Evolutionary conservation across 2,113 vertebrate species (phyloP).

Genomic region (Equus przewalskii): DNA sequence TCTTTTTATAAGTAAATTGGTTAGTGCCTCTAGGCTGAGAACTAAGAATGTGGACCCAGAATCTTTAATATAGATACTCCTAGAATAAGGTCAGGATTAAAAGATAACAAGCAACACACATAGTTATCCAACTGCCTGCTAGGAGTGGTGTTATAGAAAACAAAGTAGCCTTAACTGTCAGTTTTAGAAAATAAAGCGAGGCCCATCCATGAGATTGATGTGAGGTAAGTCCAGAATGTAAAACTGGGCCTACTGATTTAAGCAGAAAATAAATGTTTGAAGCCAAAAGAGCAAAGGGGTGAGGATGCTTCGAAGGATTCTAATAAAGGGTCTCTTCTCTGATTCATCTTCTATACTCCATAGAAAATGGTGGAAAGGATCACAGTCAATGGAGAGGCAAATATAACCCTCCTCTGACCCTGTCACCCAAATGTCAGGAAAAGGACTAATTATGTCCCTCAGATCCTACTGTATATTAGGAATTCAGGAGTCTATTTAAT

Average conservation of each 20-base stretch:
- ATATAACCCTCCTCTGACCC: neutral
- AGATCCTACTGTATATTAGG: neutral
- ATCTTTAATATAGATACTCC: neutral
- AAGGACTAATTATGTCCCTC: neutral
- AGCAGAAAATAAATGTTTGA: neutral
- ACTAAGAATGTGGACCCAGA: neutral
- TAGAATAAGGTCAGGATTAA: conserved; percentile 18
- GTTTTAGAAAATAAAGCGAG: conserved; percentile 39
- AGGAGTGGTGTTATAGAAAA: neutral
- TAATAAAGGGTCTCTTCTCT: neutral
- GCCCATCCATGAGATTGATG: neutral
- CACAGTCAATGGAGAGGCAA: neutral
- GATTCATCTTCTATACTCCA: neutral
- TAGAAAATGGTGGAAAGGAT: neutral
- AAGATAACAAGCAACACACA: neutral
- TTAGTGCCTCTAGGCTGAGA: neutral
- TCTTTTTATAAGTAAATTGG: conserved; percentile 8
- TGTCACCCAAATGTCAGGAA: neutral
- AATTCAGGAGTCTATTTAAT: neutral
- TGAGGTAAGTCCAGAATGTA: neutral
- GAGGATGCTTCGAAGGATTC: neutral
- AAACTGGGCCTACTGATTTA: neutral
- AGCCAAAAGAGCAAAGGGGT: neutral
- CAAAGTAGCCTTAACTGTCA: neutral
- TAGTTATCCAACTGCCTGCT: neutral